Base-by-base conservation (phyloP, 2,113 vertebrate species). In the Laticauda colubrina region DNA sequence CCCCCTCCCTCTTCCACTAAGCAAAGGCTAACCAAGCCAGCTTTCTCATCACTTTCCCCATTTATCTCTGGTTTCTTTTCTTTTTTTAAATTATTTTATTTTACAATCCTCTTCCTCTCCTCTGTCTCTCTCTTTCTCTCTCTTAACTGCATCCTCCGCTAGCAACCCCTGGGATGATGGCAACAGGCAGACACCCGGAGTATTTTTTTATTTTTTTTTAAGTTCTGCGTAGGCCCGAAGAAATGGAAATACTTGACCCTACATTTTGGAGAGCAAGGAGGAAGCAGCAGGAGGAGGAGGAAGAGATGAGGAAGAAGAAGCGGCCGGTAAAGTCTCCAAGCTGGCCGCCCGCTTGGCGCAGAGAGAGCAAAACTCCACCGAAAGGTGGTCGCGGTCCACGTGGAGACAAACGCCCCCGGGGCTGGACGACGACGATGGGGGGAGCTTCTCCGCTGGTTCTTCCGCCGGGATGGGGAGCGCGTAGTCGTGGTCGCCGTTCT, bases 311-410 rank as follows among this genome's bases (percentile, higher is more conserved):
- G 56, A 59, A 24, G 59, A 11, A 61, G 59, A 26, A 61, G 59
- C 7, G 10, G 55, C 39, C 18, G 64, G n/a, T 12, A 23, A 57
- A 23, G 64, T 43, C 75, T 81, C 64, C 39, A 39, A 56, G 14
- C 14, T 45, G 10, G 92, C 92, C 51, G 99, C 99, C 94, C 98
- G 98, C 97, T 98, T 98, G 95, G 99, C 98, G 96, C 99, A 99
- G 92, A 98, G 98, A 93, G 98, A 98, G 98, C 99, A 99, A 98
- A 99, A 99, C 98, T 99, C 99, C 98, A 99, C 98, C 93, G 99
- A 99, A 97, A 99, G 98, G 94, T 98, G 98, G 96, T 99, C 98
- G 97, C 98, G 98, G 97, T 99, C 99, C 97, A 99, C 99, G 94
- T 99, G 99, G 85, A 99, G 98, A 97, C 99, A 99, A 94, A 99